A percentile compares a stretch with the other conserved stretches of the same genome.
Evolutionary conservation across 2,888 invertebrate genomes (phyloP).

Genomic region (Cepaea hortensis): DNA sequence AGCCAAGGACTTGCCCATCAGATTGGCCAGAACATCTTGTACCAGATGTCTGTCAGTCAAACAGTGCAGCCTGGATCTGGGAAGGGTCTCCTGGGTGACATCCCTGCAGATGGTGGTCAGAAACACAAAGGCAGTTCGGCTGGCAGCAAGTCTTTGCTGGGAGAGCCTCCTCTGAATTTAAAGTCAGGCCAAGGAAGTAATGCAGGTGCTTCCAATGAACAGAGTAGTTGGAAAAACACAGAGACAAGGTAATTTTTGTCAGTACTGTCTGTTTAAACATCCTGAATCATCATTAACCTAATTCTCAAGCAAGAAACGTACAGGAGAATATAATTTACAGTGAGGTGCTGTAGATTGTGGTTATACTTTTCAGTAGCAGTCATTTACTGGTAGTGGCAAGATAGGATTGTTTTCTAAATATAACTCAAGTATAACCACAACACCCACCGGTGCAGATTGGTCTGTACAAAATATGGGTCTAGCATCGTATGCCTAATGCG

Average conservation of each 20-base stretch:
- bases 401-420: too few relatives aligned
- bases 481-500: too few relatives aligned
- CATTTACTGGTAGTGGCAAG: too few relatives aligned
- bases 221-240: constrained; percentile 39
- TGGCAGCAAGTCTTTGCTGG: constrained; percentile 42
- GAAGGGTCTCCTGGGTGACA: constrained; percentile 49
- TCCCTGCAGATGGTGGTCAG: constrained; percentile 34
- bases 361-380: too few relatives aligned
- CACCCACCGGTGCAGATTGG: too few relatives aligned
- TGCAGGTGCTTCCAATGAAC: constrained; percentile 22
- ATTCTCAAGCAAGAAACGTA: too few relatives aligned
- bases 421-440: too few relatives aligned
- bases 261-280: too few relatives aligned
- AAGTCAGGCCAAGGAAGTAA: constrained; percentile 20
- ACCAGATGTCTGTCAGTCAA: constrained; percentile 45
- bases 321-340: too few relatives aligned
- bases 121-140: background rate
- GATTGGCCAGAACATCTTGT: constrained; percentile 48
- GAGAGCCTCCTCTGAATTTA: constrained; percentile 48
- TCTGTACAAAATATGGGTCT: too few relatives aligned
- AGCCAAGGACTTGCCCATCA: constrained; percentile 49
- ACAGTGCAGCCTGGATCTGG: constrained; percentile 45
- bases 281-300: too few relatives aligned
- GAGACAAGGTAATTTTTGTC: constrained; percentile 37
- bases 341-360: too few relatives aligned